Percentiles rank a stretch among this genome's conserved stretches.
phyloP scores from a whole-genome alignment of 2,888 invertebrate genomes.

The Furcula furcula region DNA sequence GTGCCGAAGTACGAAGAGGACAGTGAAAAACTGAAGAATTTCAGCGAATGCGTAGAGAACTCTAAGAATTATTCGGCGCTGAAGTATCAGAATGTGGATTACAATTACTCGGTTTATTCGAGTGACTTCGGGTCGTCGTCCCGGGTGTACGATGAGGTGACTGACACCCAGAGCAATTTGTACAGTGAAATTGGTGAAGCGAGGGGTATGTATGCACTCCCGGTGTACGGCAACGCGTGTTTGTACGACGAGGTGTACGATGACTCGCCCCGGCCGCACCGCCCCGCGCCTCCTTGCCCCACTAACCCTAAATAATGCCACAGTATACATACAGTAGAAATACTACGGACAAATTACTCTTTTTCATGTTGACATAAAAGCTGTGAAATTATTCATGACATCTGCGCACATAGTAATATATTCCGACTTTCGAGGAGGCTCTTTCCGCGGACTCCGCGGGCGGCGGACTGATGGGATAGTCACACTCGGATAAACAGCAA shows the following conservation, averaged over 20 bases:
- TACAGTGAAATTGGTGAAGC: constrained; percentile 66
- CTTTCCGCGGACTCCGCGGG: no score
- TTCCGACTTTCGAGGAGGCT: no score
- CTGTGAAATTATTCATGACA: no score
- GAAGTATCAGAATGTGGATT: constrained; percentile 67
- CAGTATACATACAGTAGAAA: no score
- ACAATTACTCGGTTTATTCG: constrained; percentile 40
- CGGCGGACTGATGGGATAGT: no score
- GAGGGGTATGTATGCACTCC: constrained; percentile 28
- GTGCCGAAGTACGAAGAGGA: constrained; percentile 64
- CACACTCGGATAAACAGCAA: no score
- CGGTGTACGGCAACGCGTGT: constrained; percentile 44
- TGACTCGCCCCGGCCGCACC: constrained; percentile 75
- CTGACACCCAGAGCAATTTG: constrained; percentile 60
- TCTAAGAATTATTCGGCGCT: constrained; percentile 70
- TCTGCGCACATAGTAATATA: no score
- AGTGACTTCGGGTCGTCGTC: constrained; percentile 42
- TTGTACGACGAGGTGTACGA: constrained; percentile 73
- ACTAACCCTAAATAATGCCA: constrained; percentile 52
- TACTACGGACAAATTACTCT: no score
- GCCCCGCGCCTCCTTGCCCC: constrained; percentile 83
- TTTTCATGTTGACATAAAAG: no score
- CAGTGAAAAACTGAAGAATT: constrained; percentile 60
- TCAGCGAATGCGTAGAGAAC: constrained; percentile 64
- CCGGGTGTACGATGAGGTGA: constrained; percentile 63